Conservation (phyloP, 2,797 vertebrate genomes). For the Poeciliopsis gracilis region DNA sequence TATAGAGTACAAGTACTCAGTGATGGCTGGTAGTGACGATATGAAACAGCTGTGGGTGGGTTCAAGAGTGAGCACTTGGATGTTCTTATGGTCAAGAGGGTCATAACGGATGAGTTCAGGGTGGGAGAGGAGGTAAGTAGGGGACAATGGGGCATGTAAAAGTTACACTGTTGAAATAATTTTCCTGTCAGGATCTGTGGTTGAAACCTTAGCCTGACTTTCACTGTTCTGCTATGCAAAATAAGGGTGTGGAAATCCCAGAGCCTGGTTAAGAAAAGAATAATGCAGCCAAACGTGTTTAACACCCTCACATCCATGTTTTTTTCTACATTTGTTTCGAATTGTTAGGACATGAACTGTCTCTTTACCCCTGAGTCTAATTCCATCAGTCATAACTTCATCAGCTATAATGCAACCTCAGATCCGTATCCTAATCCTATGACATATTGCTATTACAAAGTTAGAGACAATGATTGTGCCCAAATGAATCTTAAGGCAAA, state of each 20-base stretch:
- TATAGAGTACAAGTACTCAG: conserved; percentile 25
- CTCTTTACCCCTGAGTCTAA: background rate
- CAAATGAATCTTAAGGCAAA: background rate
- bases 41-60: conserved; percentile 24
- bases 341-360: background rate
- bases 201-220: conserved; percentile 71
- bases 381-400: background rate
- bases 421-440: background rate
- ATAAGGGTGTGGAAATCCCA: conserved; percentile 57
- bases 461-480: background rate
- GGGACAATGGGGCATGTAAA: conserved; percentile 65
- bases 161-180: conserved; percentile 66
- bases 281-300: conserved; percentile 31
- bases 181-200: conserved; percentile 71
- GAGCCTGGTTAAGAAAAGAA: conserved; percentile 46
- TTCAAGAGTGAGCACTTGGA: conserved; percentile 48
- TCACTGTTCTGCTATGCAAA: conserved; percentile 65
- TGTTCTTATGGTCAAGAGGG: conserved; percentile 55
- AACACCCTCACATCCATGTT: background rate
- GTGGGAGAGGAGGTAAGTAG: conserved; percentile 43
- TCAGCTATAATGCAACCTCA: background rate
- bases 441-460: background rate
- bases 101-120: conserved; percentile 58
- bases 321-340: background rate
- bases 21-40: conserved; percentile 36